Base-by-base conservation (phyloP, 1,140 invertebrate species). In the Drosophila burlai region DNA sequence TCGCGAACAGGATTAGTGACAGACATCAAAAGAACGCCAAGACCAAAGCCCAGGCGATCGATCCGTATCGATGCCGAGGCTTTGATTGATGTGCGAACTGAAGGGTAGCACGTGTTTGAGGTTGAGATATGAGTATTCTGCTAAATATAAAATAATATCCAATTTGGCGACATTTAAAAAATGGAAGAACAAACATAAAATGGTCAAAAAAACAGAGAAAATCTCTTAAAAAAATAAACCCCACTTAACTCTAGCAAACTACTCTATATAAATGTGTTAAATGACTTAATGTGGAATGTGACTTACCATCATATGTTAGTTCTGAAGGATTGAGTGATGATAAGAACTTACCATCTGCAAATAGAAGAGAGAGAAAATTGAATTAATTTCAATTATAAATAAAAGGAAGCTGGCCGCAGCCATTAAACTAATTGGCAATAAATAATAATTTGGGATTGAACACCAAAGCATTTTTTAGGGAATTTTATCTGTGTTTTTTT, bases 221-320 rank as follows among this genome's bases (percentile, higher is more conserved):
- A 0, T 31, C 7, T 11, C 4, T n/a, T 21, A 15, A 26, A 43
- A 31, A 18, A 18, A 10, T 8, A 36, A 15, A 21, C 34, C 36
- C 24, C 47, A 13, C 52, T 49, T 50, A 47, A 57, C 34, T n/a
- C 45, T 65, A 64, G 0, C 4, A 18, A 29, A 64, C 60, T 76
- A 76, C 34, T 76, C 38, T 55, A 77, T 42, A 65, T 45, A 69
- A 52, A 87, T 81, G 83, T 80, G 84, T 87, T 87, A 87, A 90
- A 90, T 87, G 84, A 76, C 84, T 87, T 90, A 87, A 87, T 81
- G 84, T 89, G 91, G 76, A 92, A 91, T 92, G 91, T 90, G 91
- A 92, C 91, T 92, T 92, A 92, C 91, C 91, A 92, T 92, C 91
- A 77, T 92, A 92, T 92, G 91, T 92, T 92, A 92, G 91, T 92